Conservation (phyloP, 1,140 invertebrate genomes). For the Solenopsis invicta region DNA sequence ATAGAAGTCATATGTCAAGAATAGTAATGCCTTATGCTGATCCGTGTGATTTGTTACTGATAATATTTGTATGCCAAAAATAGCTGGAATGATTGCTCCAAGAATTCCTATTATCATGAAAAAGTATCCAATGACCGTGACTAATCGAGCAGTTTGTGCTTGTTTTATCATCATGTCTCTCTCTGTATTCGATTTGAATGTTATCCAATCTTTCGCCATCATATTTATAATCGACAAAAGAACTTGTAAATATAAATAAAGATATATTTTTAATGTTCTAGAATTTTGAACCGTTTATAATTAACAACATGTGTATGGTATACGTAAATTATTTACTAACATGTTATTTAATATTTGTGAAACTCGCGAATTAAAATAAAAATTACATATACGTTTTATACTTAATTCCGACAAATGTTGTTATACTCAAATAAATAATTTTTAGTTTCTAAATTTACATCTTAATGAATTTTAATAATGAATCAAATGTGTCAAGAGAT, state of each 20-base stretch:
- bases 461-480: no score
- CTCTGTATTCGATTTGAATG: background rate
- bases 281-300: no score
- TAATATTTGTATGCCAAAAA: background rate
- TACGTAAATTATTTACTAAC: no score
- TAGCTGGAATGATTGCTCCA: background rate
- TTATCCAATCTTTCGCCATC: slow-evolving; percentile 54
- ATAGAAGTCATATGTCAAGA: background rate
- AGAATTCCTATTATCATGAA: background rate
- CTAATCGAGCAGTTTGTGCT: background rate
- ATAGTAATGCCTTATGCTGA: background rate
- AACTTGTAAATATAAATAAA: slow-evolving; percentile 14
- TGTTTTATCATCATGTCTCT: slow-evolving; percentile 32
- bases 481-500: no score
- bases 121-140: background rate
- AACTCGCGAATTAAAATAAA: no score
- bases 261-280: background rate
- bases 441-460: no score
- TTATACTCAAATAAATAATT: no score
- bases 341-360: no score
- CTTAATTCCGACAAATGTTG: no score
- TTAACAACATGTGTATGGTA: no score
- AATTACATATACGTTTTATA: background rate
- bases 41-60: background rate
- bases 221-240: slow-evolving; percentile 3